Base-by-base conservation (phyloP, 1,140 invertebrate genomes). In the Atta colombica region DNA sequence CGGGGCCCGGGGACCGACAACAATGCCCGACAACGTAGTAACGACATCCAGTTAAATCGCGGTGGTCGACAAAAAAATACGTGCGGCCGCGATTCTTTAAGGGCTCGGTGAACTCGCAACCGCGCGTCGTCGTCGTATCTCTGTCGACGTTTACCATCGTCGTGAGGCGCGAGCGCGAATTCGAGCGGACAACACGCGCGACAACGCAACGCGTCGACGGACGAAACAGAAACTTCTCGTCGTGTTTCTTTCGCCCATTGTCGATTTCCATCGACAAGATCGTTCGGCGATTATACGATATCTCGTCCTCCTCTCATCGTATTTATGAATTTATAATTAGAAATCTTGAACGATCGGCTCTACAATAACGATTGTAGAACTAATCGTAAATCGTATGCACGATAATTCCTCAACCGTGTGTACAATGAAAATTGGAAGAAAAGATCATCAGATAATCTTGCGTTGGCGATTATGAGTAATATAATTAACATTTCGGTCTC, bases 41-140 rank as follows among this genome's bases (percentile, higher is more conserved):
- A 95, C 93, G 93, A 94, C 92, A 93, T 93, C 91, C 93, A 94
- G 93, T 94, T 94, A 91, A 94, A 94, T 93, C 93, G 77, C 77
- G 86, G 89, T 89, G 84, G 87, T 61, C 85, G 74, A 85, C 92
- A 93, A 93, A 89, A 93, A 92, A 93, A 93, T 92, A 88, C 85
- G 80, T 86, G 85, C 53, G 78, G 49, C 71, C 86, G 71, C 61
- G 81, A 90, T 90, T 90, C 88, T 92, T 90, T 86, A 91, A 87
- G 85, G 85, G 90, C 80, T 28, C 85, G 74, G 80, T 45, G 80
- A 77, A 82, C 77, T 58, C 55, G 87, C 60, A 61, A 75, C 55
- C 31, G 69, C 66, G 84, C 80, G 3, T 3, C 28, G 71, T 31
- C 31, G 31, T 35, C 31, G 31, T 39, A 51, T 55, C 49, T 77